Percentiles rank a stretch among this genome's conserved stretches.
phyloP scores from a whole-genome alignment of 2,797 vertebrate genomes.

The Oceanodroma leucorhoa region DNA sequence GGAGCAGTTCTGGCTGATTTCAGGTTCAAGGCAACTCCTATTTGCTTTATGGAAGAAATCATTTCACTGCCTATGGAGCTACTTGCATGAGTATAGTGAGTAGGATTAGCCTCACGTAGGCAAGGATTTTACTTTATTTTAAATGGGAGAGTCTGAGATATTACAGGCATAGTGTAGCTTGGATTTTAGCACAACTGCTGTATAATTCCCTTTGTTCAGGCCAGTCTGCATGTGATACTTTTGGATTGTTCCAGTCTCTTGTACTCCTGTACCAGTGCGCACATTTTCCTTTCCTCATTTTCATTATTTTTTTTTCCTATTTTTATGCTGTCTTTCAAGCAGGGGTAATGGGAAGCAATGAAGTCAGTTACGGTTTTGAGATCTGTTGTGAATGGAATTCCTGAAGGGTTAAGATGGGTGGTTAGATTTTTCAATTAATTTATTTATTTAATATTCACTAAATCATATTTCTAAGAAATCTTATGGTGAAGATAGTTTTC shows the following conservation, averaged over 20 bases:
- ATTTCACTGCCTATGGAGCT: background rate
- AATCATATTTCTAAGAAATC: background rate
- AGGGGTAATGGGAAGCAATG: background rate
- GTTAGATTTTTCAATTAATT: background rate
- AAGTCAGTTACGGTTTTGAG: background rate
- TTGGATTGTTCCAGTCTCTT: background rate
- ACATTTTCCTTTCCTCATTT: background rate
- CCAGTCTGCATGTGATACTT: background rate
- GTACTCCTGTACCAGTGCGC: background rate
- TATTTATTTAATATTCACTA: background rate
- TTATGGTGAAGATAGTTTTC: constrained; percentile 20
- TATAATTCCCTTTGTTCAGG: background rate
- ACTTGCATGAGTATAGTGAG: background rate
- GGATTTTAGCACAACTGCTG: background rate
- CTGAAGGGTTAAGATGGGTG: background rate
- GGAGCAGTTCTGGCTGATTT: background rate
- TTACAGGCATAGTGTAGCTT: background rate
- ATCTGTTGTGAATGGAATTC: background rate
- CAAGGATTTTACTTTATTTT: background rate
- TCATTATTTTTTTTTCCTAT: background rate
- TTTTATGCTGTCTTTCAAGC: background rate
- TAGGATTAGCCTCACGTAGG: background rate
- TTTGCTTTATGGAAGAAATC: background rate
- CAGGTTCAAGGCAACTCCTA: background rate
- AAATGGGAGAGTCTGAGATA: background rate